phyloP scores from a whole-genome alignment of 1,140 invertebrate species.

The Parasteatoda tepidariorum region DNA sequence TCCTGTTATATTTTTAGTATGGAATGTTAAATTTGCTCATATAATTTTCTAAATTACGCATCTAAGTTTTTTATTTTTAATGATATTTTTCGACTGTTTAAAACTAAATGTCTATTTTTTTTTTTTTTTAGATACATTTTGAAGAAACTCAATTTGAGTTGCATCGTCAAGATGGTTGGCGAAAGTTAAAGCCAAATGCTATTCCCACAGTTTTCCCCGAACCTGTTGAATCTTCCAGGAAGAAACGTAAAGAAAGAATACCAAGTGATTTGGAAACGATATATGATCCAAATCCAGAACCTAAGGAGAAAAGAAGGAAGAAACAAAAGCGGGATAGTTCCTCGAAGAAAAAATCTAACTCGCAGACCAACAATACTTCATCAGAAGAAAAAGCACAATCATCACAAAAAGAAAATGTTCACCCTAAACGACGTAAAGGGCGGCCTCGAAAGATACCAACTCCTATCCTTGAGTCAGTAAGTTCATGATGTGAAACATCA shows the following conservation, averaged over 20 bases:
- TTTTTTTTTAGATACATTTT: conserved; percentile 49
- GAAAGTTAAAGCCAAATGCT: conserved; percentile 51
- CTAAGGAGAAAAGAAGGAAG: conserved; percentile 1
- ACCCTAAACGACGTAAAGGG: conserved; percentile 22
- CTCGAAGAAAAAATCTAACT: conserved; percentile 13
- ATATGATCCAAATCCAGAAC: conserved; percentile 19
- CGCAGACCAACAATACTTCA: not conserved
- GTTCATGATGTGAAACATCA: too few species aligned
- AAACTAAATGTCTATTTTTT: too few species aligned
- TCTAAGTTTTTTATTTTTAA: too few species aligned
- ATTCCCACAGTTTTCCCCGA: conserved; percentile 45
- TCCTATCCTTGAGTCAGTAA: conserved; percentile 24
- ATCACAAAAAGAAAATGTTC: conserved; percentile 55
- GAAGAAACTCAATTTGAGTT: conserved; percentile 57
- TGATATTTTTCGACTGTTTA: too few species aligned
- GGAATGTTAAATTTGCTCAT: too few species aligned
- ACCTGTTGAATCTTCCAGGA: conserved; percentile 37
- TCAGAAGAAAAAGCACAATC: not conserved
- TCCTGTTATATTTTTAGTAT: too few species aligned
- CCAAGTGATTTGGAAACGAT: not conserved
- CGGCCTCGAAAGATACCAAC: conserved; percentile 14
- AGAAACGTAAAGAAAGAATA: conserved; percentile 24
- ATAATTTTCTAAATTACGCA: too few species aligned
- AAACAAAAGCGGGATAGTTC: not conserved
- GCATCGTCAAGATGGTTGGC: conserved; percentile 47